Percentiles rank a stretch among this genome's conserved stretches.
These are phyloP conservation scores for Drosophila mayri DNA, from an alignment of 1,140 invertebrate genomes.

Conservation along the genomic window DNA sequence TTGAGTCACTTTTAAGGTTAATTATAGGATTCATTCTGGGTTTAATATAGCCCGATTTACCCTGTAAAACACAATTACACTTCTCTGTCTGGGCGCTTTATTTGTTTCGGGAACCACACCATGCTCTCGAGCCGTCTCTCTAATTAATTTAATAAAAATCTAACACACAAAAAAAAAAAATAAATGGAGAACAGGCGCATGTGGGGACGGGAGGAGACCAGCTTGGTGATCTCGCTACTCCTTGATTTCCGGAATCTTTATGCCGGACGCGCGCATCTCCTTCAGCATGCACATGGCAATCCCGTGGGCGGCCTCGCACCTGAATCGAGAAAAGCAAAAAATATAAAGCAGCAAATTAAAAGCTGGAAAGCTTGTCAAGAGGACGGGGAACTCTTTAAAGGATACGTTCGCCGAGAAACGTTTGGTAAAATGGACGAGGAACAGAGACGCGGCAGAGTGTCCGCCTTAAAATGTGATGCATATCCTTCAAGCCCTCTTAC, in stretches of 20 bases:
- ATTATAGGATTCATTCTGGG: background rate
- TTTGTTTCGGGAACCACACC: slow-evolving; percentile 63
- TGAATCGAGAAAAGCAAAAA: slow-evolving; percentile 1
- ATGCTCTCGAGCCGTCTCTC: slow-evolving; percentile 4
- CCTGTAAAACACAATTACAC: background rate
- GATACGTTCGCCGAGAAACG: background rate
- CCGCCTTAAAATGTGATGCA: background rate
- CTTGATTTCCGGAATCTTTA: slow-evolving; percentile 68
- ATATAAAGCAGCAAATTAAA: background rate
- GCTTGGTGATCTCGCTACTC: slow-evolving; percentile 39
- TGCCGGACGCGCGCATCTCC: slow-evolving; percentile 51
- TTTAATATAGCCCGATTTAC: background rate
- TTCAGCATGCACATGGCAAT: slow-evolving; percentile 72
- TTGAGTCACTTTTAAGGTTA: background rate
- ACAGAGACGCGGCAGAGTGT: background rate
- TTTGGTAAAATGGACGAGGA: background rate
- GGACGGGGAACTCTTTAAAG: background rate
- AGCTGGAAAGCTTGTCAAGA: background rate
- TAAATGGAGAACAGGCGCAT: background rate
- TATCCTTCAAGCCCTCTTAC: background rate
- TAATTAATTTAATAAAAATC: slow-evolving; percentile 15
- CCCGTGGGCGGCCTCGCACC: slow-evolving; percentile 67
- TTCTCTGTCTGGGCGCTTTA: slow-evolving; percentile 48
- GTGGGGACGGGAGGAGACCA: too few relatives aligned
- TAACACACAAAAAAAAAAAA: slow-evolving; percentile 33